These are phyloP conservation scores for Cynoglossus semilaevis DNA, from an alignment of 2,113 vertebrate genomes.

Conservation along the genomic window DNA sequence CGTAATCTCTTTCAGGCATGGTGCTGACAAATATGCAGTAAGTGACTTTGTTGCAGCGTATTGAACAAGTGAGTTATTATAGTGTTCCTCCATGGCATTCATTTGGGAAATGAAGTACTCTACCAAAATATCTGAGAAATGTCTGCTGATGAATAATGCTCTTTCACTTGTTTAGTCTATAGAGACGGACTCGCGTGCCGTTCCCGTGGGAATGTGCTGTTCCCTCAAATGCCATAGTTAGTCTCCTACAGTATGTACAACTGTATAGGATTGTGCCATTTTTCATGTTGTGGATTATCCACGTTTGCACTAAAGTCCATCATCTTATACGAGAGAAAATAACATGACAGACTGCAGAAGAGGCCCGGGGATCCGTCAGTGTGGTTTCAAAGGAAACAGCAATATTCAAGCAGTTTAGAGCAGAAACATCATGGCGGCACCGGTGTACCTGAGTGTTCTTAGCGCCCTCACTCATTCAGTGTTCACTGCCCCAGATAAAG, in stretches of 20 bases:
- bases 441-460: no score
- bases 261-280: neutral
- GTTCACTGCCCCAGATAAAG: no score
- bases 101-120: constrained; percentile 16
- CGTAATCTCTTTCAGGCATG: constrained; percentile 29
- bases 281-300: neutral
- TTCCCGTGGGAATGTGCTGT: constrained; percentile 20
- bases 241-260: neutral
- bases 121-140: constrained; percentile 2
- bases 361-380: no score
- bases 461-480: no score
- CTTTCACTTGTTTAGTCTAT: constrained; percentile 31
- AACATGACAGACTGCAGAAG: no score
- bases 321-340: neutral
- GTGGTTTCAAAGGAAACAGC: no score
- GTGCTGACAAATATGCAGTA: constrained; percentile 13
- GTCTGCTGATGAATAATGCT: constrained; percentile 21
- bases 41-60: constrained; percentile 7
- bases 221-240: constrained; percentile 15
- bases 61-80: constrained; percentile 15
- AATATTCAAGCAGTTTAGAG: no score
- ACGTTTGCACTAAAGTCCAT: neutral
- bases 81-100: neutral
- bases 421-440: no score
- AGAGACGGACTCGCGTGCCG: constrained; percentile 4